Evolutionary conservation across 2,113 vertebrate genomes (phyloP), one percentile per base, ranked within the genome.

Genomic region (Amazona vittata): DNA sequence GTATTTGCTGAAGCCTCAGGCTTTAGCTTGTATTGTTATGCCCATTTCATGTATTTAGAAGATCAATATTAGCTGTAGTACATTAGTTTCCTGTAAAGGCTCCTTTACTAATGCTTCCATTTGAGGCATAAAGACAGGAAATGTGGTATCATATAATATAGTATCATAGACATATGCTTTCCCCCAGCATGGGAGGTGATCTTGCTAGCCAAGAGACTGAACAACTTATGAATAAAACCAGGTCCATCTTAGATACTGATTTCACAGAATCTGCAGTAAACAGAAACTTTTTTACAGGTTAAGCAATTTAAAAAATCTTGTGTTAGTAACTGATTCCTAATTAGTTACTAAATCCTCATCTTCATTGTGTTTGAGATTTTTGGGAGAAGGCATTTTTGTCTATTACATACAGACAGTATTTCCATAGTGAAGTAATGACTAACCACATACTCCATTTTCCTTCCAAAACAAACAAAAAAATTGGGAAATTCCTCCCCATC

Each of bases 401-500:
- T 69, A 8, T 55, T 83, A n/a, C 4, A 73, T 46, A 83, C 7
- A 59, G 9, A 37, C 1, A 22, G 1, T 41, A 73, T 5, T 83
- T 86, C 8, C 39, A 19, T 3, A 15, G 6, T 43, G 35, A 64
- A 67, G 2, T 11, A 37, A 0, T 55, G 17, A 26, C 29, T 53
- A 63, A 46, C 15, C 18, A 85, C 31, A 46, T 29, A 10, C 2
- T 35, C 2, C 20, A 1, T 17, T 60, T 86, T 69, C 5, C 12
- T 78, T 77, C 11, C 9, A 37, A 69, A 60, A n/a, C 7, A 71
- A 35, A 11, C 6, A 60, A 39, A 37, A 8, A 67, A 35, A 7
- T 4, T 4, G 14, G n/a, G 31, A 47, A 53, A 11, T 10, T 80
- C 64, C 1, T 59, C 1, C 4, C 1, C 1, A 26, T 26, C 1